A percentile compares a stretch with the other conserved stretches of the same genome.
These are phyloP conservation scores for Brachyhypopomus occidentalis DNA, from an alignment of 2,113 vertebrate species.

Conservation along the genomic window DNA sequence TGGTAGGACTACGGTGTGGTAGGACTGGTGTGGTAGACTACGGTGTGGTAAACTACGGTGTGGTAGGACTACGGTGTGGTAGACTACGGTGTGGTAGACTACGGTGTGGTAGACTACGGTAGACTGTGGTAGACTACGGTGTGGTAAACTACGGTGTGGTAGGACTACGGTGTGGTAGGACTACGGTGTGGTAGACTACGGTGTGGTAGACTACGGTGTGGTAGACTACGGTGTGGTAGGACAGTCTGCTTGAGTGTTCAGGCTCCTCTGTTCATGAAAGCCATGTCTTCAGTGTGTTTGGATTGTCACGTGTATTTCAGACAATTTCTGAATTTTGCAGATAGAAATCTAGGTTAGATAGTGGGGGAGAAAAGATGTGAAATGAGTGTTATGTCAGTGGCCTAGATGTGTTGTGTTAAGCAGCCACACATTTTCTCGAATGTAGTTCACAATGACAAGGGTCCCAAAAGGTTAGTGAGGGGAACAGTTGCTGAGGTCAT, in stretches of 20 bases:
- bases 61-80: too few relatives aligned
- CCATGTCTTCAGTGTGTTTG: neutral
- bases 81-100: too few relatives aligned
- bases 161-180: too few relatives aligned
- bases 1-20: too few relatives aligned
- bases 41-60: too few relatives aligned
- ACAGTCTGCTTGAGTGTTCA: too few relatives aligned
- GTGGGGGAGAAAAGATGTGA: conserved; percentile 41
- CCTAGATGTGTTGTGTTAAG: neutral
- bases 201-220: conserved; percentile 1
- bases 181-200: too few relatives aligned
- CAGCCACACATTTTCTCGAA: neutral
- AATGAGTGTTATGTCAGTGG: conserved; percentile 20
- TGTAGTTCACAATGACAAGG: neutral
- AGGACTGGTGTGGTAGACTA: too few relatives aligned
- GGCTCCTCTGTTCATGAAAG: neutral
- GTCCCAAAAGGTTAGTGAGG: neutral
- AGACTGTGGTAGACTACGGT: too few relatives aligned
- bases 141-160: neutral
- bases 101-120: too few relatives aligned
- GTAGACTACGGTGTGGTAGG: too few relatives aligned
- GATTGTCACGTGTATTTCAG: conserved; percentile 9
- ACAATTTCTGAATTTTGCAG: conserved; percentile 11
- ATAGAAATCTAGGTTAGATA: neutral
- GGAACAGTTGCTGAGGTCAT: too few relatives aligned